Conservation (phyloP, 2,888 invertebrate species). For the Torymus tubicola region DNA sequence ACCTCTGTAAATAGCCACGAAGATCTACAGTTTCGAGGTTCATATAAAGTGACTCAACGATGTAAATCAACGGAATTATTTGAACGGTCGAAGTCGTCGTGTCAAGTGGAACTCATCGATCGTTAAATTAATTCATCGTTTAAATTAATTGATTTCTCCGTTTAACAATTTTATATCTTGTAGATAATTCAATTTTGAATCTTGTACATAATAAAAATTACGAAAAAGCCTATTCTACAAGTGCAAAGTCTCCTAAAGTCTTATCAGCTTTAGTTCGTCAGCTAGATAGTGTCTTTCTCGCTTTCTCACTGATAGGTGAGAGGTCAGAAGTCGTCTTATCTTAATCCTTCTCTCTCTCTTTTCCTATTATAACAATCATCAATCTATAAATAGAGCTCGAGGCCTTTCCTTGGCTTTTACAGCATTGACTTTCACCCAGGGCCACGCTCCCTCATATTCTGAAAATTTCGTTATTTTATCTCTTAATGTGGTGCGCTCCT, state of each 20-base stretch:
- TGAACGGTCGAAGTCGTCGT: conserved; percentile 31
- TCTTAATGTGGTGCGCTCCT: background rate
- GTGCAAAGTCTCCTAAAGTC: conserved; percentile 17
- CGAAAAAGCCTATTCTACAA: conserved; percentile 40
- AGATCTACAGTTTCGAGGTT: conserved; percentile 26
- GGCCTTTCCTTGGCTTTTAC: conserved; percentile 41
- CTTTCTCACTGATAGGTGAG: conserved; percentile 55
- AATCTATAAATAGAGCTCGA: conserved; percentile 44
- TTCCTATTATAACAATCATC: conserved; percentile 53
- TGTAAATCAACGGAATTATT: conserved; percentile 53
- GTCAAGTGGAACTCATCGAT: conserved; percentile 44
- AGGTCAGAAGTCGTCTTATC: conserved; percentile 64
- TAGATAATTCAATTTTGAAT: conserved; percentile 55
- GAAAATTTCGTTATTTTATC: conserved; percentile 45
- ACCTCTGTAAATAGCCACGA: conserved; percentile 65
- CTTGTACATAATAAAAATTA: conserved; percentile 52
- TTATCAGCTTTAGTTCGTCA: conserved; percentile 46
- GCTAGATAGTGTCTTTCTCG: conserved; percentile 40
- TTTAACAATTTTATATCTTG: conserved; percentile 54
- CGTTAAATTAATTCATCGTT: conserved; percentile 49
- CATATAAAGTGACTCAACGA: conserved; percentile 37
- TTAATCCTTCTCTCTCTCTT: conserved; percentile 57
- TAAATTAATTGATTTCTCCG: conserved; percentile 35
- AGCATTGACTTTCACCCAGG: conserved; percentile 49
- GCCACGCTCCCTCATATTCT: conserved; percentile 15